Evolutionary conservation across 23 tunicate genomes (phyloP), one percentile per base, ranked within the genome.

Genomic region (Trididemnum miniatum): DNA sequence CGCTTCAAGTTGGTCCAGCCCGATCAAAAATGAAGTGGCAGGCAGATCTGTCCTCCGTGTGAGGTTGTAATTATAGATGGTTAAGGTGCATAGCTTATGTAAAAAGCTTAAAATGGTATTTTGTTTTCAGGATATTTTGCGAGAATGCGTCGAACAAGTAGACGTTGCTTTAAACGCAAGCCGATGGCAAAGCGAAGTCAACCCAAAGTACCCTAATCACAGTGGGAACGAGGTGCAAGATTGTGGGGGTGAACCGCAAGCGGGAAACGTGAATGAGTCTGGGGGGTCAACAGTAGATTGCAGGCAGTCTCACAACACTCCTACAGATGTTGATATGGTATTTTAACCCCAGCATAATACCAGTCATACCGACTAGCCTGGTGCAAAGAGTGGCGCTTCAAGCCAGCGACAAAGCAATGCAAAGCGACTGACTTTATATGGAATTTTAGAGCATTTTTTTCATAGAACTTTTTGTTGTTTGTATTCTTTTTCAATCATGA

Each of bases 81-180:
- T n/a, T n/a, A n/a, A n/a, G n/a, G n/a, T n/a, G n/a, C n/a, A n/a
- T n/a, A n/a, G n/a, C n/a, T n/a, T n/a, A n/a, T n/a, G n/a, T n/a
- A n/a, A n/a, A n/a, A n/a, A n/a, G n/a, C n/a, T n/a, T n/a, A n/a
- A n/a, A n/a, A 44, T 15, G 54, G n/a, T 3, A 12, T 62, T n/a
- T 62, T 20, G 15, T 62, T n/a, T 62, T 22, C 66, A 88, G 93
- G 95, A 89, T 36, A 88, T 89, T 35, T 60, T 89, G 0, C 84
- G 81, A 22, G 85, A 57, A 78, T 89, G 95, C 81, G 40, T 78
- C 30, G 95, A 83, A 64, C 95, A 83, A 72, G 88, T 89, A 44
- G 88, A 84, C n/a, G 74, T 78, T n/a, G 69, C 84, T 4, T 36
- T 89, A 12, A 63, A 39, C 22, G 35, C 79, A 78, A 84, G 59